Base-by-base conservation (phyloP, 2,113 vertebrate genomes). In the Apeltes quadracus region DNA sequence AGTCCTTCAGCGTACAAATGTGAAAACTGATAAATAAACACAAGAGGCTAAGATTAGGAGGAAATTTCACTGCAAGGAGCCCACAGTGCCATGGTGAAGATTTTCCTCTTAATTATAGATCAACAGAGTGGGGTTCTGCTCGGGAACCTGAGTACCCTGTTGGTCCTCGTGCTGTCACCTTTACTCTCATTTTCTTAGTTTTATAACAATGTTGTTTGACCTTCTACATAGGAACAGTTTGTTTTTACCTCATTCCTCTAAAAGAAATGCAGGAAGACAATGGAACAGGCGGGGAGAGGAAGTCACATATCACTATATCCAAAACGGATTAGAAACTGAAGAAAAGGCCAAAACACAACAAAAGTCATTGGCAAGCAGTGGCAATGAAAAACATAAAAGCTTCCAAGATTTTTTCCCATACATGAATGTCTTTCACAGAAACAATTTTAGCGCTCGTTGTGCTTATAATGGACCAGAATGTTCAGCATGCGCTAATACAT, bases 11-110 rank as follows among this genome's bases (percentile, higher is more conserved):
- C 84, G 83, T 92, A 89, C 87, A 92, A 84, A 90, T 92, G 90
- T 90, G 81, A 86, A 84, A 91, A 90, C 88, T 83, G 92, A 93
- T 93, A 94, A 93, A 93, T 92, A 93, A 94, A 92, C 92, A 92
- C 90, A 73, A 69, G 92, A 89, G 91, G 85, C 81, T 34, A 63
- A 84, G 86, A 90, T 90, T 87, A 87, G 85, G 88, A 81, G 78
- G 70, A 83, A 78, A 86, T 78, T 81, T 78, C 32, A 79, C 53
- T 74, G 77, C 75, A 64, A 82, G 77, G 77, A 83, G 78, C 76
- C 86, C 88, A 76, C 73, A 11, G 84, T 41, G 78, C 69, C 84
- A 87, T 87, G 89, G 82, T 84, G 69, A 87, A 91, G 75, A 88
- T 76, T 89, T 79, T 69, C 71, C 71, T 84, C 71, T 89, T 88